Base-by-base conservation (phyloP, 2,113 vertebrate species). In the Orientallactaga bullata region DNA sequence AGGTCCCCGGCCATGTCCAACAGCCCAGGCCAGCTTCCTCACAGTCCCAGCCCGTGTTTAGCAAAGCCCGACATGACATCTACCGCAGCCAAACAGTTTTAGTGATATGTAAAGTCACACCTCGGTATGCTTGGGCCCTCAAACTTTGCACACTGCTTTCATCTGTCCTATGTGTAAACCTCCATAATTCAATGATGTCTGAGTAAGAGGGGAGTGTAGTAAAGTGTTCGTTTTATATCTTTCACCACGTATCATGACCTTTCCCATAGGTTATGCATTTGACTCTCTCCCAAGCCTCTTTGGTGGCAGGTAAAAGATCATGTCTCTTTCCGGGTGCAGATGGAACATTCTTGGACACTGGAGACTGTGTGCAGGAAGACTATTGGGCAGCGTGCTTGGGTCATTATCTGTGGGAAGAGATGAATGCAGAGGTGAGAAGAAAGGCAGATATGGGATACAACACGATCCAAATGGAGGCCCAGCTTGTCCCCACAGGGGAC, bases 401-500 rank as follows among this genome's bases (percentile, higher is more conserved):
- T 11, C 32, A 10, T 2, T 11, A 37, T 32, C 42, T 61, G 30
- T 35, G 32, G 77, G 21, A 0, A 73, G 37, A 60, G 2, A 6
- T 55, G 10, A 71, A 39, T 39, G 65, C 7, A 20, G 63, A 3
- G 47, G 3, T 15, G 55, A 55, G 15, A 47, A 85, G 66, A 71
- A 30, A 58, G 32, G 32, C 35, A 71, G 42, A 0, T 20, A 28
- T 5, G 42, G 26, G 24, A 15, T 30, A 32, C 6, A 21, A 17
- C 2, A 13, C 1, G 16, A 72, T 23, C 28, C 32, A 42, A 9
- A 10, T 24, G 17, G 51, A 77, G 26, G 66, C 15, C 3, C 1
- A 2, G 58, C 2, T 0, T 0, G 0, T n/a, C n/a, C 20, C 61
- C 24, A 20, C 1, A 11, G 39, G 86, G 32, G 51, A 2, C 15